phyloP scores from a whole-genome alignment of 2,797 vertebrate species.

The Peromyscus melanophrys region DNA sequence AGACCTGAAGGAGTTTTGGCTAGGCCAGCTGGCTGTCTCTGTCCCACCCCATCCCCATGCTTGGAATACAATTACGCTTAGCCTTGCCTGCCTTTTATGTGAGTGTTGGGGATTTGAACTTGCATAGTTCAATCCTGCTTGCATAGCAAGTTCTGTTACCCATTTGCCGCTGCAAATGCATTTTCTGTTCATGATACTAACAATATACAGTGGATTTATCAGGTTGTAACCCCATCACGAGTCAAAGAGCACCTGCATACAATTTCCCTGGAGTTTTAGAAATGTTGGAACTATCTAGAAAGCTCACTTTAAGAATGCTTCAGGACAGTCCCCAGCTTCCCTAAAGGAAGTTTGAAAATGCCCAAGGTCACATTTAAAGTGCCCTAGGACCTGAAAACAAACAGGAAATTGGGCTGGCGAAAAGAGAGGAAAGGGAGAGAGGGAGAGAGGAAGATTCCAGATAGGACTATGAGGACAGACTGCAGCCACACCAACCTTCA shows the following conservation, averaged over 20 bases:
- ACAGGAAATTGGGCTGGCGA: not conserved
- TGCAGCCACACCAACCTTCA: not conserved
- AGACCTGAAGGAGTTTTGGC: not conserved
- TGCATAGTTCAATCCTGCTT: not conserved
- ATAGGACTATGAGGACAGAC: not conserved
- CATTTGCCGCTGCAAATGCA: not conserved
- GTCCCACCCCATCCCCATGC: not conserved
- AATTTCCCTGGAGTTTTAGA: not conserved
- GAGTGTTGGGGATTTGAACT: not conserved
- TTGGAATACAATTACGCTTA: not conserved
- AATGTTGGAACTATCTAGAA: slow-evolving; percentile 40
- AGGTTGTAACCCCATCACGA: not conserved
- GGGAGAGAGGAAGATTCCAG: not conserved
- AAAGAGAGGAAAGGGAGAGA: not conserved
- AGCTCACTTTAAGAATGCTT: not conserved
- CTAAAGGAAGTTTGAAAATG: not conserved
- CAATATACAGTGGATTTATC: not conserved
- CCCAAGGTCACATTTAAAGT: not conserved
- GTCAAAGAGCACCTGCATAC: not conserved
- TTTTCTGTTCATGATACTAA: not conserved
- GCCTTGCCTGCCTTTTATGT: not conserved
- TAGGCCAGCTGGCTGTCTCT: not conserved
- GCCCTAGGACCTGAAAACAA: slow-evolving; percentile 5
- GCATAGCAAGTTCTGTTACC: not conserved
- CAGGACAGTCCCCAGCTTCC: not conserved